These are phyloP conservation scores for Myiozetetes cayanensis DNA, from an alignment of 2,113 vertebrate genomes.

Conservation along the genomic window DNA sequence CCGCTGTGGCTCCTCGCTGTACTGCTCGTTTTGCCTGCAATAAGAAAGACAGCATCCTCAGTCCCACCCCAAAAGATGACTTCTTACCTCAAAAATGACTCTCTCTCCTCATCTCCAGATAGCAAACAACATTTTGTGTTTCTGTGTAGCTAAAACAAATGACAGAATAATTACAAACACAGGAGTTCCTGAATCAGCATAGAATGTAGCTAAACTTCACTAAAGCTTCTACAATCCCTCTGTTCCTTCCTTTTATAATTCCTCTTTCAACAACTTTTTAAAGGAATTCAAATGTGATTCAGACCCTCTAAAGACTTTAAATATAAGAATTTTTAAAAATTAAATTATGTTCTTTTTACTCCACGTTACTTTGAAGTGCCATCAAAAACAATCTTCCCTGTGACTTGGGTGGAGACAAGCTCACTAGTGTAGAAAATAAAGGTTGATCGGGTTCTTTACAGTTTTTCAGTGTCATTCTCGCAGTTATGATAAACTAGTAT, in stretches of 20 bases:
- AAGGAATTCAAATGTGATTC: background rate
- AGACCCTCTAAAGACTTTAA: background rate
- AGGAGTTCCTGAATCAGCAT: background rate
- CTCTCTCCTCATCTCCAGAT: background rate
- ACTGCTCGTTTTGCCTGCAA: conserved; percentile 94
- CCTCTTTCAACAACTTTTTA: background rate
- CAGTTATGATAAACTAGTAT: background rate
- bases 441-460: background rate
- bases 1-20: conserved; percentile 94
- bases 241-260: background rate
- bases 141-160: background rate
- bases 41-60: conserved; percentile 57
- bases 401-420: background rate
- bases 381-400: background rate
- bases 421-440: background rate
- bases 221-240: background rate
- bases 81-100: background rate
- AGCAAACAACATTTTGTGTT: background rate
- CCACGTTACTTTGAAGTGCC: background rate
- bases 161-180: background rate
- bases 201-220: background rate
- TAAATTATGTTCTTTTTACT: background rate
- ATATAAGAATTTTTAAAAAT: rapidly evolving
- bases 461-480: background rate
- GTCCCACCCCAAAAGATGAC: background rate